Base-by-base conservation (phyloP, 2,113 vertebrate genomes). In the Hucho hucho region DNA sequence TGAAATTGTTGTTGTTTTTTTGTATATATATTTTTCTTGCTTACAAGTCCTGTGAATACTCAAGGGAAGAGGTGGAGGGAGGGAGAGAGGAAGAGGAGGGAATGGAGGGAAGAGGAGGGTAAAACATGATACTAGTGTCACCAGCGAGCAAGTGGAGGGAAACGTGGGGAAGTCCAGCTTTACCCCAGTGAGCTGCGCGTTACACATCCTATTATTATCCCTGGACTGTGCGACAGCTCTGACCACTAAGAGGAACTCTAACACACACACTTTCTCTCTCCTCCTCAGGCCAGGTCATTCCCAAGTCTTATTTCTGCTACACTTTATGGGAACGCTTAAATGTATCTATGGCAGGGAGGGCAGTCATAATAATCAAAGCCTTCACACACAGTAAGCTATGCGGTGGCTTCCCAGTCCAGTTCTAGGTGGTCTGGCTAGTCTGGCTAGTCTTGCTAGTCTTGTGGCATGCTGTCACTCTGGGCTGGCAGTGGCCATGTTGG, bases 251-350 rank as follows among this genome's bases (percentile, higher is more conserved):
- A 85, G 86, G 89, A 91, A 91, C 90, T 87, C 81, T 86, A 89
- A 92, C 89, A 92, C 83, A 82, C 89, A 90, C 63, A 53, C 64
- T 32, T 56, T 81, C 83, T 81, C 85, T 85, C 81, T 84, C 84
- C 83, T 87, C 85, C 81, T 83, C 79, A 86, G 88, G 86, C 87
- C 88, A 87, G 82, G 86, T 87, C 87, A 79, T 93, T 93, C 90
- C 90, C 91, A 93, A 90, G 86, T 92, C 85, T 89, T 89, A 90
- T 92, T 91, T 91, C 85, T 90, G 89, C 85, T 86, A 76, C 84
- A 82, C 87, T 92, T 92, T 91, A 92, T 93, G 93, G 92, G 92
- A 94, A 93, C 86, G 84, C 88, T 91, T 93, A 94, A 92, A 93
- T 93, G 91, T 93, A 93, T 88, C 83, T 74, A 82, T 92, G 90